phyloP scores from a whole-genome alignment of 2,113 vertebrate genomes.

The Peucedramus taeniatus region DNA sequence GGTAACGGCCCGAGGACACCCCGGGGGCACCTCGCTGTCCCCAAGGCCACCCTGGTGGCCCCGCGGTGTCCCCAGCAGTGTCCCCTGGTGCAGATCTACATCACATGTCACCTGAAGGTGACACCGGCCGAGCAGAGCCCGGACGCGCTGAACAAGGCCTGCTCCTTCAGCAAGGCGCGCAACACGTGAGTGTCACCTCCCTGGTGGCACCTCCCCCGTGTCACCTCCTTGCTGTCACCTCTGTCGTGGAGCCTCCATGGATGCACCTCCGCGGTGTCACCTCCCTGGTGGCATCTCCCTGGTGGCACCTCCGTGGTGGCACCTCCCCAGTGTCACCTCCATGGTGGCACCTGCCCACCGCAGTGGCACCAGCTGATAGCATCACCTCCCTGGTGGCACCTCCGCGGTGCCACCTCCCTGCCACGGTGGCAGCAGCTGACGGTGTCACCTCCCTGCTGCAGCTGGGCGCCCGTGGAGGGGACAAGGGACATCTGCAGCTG shows the following conservation, averaged over 20 bases:
- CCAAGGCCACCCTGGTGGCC: too few species aligned
- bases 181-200: not conserved
- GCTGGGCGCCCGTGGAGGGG: not conserved
- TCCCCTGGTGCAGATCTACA: not conserved
- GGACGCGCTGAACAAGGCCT: not conserved
- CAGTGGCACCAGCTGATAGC: too few species aligned
- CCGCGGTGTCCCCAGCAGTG: not conserved
- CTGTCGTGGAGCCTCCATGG: too few species aligned
- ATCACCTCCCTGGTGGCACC: too few species aligned
- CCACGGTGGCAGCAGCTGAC: accelerated
- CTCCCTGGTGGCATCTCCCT: not conserved
- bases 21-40: not conserved
- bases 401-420: not conserved
- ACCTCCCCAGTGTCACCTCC: not conserved
- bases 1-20: not conserved
- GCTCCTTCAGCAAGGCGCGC: not conserved
- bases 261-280: too few species aligned
- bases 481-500: not conserved
- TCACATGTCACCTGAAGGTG: not conserved
- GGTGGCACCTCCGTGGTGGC: accelerated
- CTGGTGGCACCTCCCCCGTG: not conserved
- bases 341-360: too few species aligned
- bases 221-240: too few species aligned
- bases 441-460: not conserved
- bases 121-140: not conserved